These are phyloP conservation scores for Podiceps cristatus DNA, from an alignment of 2,113 vertebrate genomes.

Conservation along the genomic window DNA sequence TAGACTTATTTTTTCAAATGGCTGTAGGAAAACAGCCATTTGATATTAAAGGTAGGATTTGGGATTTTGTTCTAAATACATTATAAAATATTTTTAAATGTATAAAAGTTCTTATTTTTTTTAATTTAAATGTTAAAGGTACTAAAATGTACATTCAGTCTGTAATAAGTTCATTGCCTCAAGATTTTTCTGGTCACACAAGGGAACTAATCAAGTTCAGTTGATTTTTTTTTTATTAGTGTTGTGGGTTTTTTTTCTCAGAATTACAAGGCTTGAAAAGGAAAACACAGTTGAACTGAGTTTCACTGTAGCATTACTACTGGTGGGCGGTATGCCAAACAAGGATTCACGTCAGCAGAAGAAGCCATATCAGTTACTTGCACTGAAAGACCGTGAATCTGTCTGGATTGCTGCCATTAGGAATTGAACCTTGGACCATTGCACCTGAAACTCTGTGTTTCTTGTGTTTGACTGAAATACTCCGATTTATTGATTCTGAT, in stretches of 20 bases:
- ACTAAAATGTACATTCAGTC: not conserved
- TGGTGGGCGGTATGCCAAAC: not conserved
- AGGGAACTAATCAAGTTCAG: not conserved
- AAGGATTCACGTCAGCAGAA: not conserved
- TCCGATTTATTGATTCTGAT: not conserved
- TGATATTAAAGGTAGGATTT: not conserved
- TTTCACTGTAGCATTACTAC: not conserved
- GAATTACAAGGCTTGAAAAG: not conserved
- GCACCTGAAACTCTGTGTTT: not conserved
- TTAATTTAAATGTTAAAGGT: fast-evolving
- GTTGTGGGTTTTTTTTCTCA: not conserved
- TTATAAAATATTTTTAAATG: not conserved
- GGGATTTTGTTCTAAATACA: not conserved
- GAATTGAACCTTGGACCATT: not conserved
- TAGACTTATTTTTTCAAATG: not conserved
- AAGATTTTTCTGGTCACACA: not conserved
- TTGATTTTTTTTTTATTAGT: not conserved
- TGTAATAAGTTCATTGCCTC: not conserved
- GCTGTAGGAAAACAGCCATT: not conserved
- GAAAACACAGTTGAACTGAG: not conserved
- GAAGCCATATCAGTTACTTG: not conserved
- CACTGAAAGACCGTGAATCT: not conserved
- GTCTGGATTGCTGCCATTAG: not conserved
- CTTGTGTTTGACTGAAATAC: not conserved
- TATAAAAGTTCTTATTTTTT: not conserved